A percentile compares a stretch with the other conserved stretches of the same genome.
Conservation (phyloP, 2,113 vertebrate species). For the Hippopotamus amphibius region DNA sequence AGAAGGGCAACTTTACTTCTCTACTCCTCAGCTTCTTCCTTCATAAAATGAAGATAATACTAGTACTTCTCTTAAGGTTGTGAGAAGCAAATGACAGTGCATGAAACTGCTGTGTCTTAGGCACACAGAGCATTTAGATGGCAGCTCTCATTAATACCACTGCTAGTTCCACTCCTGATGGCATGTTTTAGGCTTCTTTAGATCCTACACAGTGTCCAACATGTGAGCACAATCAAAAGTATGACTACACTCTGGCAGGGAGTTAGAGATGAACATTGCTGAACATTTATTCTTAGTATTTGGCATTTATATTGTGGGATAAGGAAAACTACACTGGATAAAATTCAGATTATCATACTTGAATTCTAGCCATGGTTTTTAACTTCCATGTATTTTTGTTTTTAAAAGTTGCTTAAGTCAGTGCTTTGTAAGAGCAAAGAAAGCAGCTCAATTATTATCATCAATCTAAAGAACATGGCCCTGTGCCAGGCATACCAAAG, state of each 20-base stretch:
- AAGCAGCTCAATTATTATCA: background rate
- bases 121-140: background rate
- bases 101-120: background rate
- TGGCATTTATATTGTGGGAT: conserved; percentile 18
- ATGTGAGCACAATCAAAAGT: background rate
- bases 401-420: conserved; percentile 36
- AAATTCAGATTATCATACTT: background rate
- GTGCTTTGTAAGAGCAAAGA: background rate
- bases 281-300: conserved; percentile 13
- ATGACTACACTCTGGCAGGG: background rate
- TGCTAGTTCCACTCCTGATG: background rate
- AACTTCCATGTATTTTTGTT: conserved; percentile 24
- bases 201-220: background rate
- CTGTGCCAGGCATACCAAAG: background rate
- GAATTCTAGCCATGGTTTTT: conserved; percentile 46
- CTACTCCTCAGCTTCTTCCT: background rate
- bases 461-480: background rate
- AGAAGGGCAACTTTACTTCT: background rate
- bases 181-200: background rate
- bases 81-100: background rate
- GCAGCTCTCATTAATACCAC: background rate
- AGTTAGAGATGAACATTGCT: background rate
- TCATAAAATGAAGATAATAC: background rate
- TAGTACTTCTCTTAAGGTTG: background rate
- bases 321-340: conserved; percentile 22